Percentiles rank a stretch among this genome's conserved stretches.
Evolutionary conservation across 2,113 vertebrate genomes (phyloP).

Genomic region (Neotoma lepida): DNA sequence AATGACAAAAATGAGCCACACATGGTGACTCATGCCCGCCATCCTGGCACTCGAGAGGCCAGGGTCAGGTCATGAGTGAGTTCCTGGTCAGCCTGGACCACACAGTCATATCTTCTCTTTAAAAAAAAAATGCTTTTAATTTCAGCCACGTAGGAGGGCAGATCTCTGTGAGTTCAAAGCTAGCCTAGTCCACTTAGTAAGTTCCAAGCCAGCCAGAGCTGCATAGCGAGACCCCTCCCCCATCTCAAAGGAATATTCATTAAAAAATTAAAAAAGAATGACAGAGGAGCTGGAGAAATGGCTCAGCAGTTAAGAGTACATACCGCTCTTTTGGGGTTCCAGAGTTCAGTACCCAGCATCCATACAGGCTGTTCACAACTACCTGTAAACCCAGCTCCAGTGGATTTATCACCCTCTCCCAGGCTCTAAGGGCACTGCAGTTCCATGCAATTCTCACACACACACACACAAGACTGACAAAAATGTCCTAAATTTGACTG

Average conservation of each 20-base stretch:
- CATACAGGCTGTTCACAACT: neutral
- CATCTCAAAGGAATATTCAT: neutral
- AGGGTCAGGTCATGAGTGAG: no score
- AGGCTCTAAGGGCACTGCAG: neutral
- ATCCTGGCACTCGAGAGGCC: neutral
- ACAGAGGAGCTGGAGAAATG: neutral
- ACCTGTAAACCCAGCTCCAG: neutral
- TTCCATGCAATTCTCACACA: neutral
- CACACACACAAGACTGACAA: neutral
- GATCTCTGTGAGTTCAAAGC: neutral
- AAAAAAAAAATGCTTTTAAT: neutral
- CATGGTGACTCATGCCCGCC: neutral
- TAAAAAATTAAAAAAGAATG: neutral
- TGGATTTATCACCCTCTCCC: neutral
- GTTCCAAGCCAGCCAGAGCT: neutral
- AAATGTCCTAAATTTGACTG: neutral
- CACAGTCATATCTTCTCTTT: neutral
- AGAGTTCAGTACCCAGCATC: neutral
- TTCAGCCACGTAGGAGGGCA: neutral
- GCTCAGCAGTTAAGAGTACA: neutral
- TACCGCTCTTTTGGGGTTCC: no score
- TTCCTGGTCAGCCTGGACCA: neutral
- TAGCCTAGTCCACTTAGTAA: neutral
- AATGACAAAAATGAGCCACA: neutral
- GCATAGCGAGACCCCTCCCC: no score